A percentile compares a stretch with the other conserved stretches of the same genome.
These are phyloP conservation scores for Irena cyanogastra DNA, from an alignment of 2,113 vertebrate species.

Conservation along the genomic window DNA sequence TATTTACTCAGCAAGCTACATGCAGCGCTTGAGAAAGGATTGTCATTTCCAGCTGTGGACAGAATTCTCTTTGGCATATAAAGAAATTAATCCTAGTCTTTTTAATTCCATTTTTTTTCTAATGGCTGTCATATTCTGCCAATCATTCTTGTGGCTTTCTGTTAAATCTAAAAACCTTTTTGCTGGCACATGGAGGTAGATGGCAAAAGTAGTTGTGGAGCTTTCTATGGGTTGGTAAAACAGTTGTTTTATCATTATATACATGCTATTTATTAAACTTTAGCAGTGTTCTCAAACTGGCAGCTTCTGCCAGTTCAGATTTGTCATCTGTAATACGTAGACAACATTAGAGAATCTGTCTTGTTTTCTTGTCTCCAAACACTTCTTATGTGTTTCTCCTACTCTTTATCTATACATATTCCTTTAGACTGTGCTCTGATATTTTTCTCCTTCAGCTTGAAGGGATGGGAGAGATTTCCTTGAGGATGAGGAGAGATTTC, in stretches of 20 bases:
- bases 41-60: background rate
- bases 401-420: background rate
- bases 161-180: background rate
- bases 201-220: background rate
- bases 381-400: background rate
- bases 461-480: background rate
- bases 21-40: background rate
- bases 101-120: background rate
- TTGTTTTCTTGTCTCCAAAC: background rate
- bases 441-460: background rate
- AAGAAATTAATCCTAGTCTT: background rate
- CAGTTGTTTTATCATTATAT: background rate
- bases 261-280: background rate
- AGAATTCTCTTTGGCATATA: background rate
- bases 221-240: background rate
- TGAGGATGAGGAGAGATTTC: too few relatives aligned
- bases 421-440: background rate
- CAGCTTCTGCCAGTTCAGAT: background rate
- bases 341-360: background rate
- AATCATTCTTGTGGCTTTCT: background rate
- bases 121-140: background rate
- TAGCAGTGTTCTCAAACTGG: background rate
- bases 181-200: background rate
- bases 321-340: background rate
- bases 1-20: constrained; percentile 48